These are phyloP conservation scores for Monodelphis domestica DNA, from an alignment of 2,797 vertebrate genomes.

Conservation along the genomic window DNA sequence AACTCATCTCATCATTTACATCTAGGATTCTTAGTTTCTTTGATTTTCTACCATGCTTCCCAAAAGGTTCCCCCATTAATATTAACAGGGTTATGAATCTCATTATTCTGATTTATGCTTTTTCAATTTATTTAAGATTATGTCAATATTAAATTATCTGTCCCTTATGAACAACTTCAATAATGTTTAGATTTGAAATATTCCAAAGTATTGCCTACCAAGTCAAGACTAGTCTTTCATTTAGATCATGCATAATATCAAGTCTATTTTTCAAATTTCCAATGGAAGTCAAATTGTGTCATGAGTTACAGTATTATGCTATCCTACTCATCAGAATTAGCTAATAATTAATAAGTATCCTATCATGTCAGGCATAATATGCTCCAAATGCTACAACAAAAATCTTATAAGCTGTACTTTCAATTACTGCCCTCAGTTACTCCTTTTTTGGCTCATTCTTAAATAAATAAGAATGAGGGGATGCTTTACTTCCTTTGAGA, in stretches of 20 bases:
- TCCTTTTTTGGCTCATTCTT: background rate
- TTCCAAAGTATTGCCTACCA: slow-evolving; percentile 74
- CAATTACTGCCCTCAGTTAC: background rate
- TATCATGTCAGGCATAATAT: slow-evolving; percentile 16
- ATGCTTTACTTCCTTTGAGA: background rate
- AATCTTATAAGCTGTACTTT: background rate
- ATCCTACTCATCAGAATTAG: slow-evolving; percentile 46
- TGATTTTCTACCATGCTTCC: slow-evolving; percentile 83
- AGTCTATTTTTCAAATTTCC: background rate
- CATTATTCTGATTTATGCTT: slow-evolving; percentile 84
- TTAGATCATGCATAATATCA: slow-evolving; percentile 18
- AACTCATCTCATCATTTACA: slow-evolving; percentile 72
- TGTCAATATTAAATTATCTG: slow-evolving; percentile 85
- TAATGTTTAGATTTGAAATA: slow-evolving; percentile 78
- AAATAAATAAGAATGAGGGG: background rate
- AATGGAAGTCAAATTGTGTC: slow-evolving; percentile 1
- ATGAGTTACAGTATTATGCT: slow-evolving; percentile 34
- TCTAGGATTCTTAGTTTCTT: slow-evolving; percentile 81
- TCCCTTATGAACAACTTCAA: slow-evolving; percentile 82
- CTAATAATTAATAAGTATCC: slow-evolving; percentile 45
- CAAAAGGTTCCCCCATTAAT: slow-evolving; percentile 82
- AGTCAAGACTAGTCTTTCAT: slow-evolving; percentile 52
- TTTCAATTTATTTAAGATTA: slow-evolving; percentile 84
- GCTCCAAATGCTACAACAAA: slow-evolving; percentile 20
- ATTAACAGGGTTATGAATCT: slow-evolving; percentile 85